Base-by-base conservation (phyloP, 2,888 invertebrate species). In the Sycophila texana region DNA sequence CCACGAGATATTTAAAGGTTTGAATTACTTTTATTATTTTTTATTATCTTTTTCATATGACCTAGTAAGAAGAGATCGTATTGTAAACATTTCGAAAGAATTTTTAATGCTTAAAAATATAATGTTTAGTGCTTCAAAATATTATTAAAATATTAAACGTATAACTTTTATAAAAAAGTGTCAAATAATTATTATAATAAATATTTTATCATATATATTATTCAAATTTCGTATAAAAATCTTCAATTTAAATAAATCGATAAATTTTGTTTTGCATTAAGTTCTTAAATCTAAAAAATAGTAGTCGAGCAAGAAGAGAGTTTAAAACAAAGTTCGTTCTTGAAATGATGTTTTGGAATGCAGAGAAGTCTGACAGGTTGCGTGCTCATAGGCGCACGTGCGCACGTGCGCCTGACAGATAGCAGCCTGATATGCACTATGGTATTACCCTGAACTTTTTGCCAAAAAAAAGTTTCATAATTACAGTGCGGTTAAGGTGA, bases 311-410 rank as follows among this genome's bases (percentile, higher is more conserved):
- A 39, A 30, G 39, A 75, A 51, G 39, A 49, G 26, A 81, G 74
- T 80, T 72, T 1, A 20, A n/a, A 70, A 74, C 51, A 57, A 57
- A 74, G 60, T 61, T 53, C 67, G 20, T 67, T 78, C 67, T 20
- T 60, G 18, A 73, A 78, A 61, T 73, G 65, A 74, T 74, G 74
- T 74, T 74, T 70, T 57, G 71, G 60, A 71, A 71, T 77, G 79
- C 77, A 81, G 67, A 61, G 18, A 68, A 60, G 81, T 72, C 67
- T 55, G 74, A 70, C 71, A 73, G 80, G 83, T 86, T 84, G 85
- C 85, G 75, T 83, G 82, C 61, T 63, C 30, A 18, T 58, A 83
- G 84, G 85, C 82, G 83, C 81, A 78, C 63, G 57, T 80, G 74
- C 49, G 20, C 66, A 78, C 63, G 57, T 80, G 74, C 49, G 20